Evolutionary conservation across 1,140 invertebrate species (phyloP).

Genomic region (Drosophila varians): DNA sequence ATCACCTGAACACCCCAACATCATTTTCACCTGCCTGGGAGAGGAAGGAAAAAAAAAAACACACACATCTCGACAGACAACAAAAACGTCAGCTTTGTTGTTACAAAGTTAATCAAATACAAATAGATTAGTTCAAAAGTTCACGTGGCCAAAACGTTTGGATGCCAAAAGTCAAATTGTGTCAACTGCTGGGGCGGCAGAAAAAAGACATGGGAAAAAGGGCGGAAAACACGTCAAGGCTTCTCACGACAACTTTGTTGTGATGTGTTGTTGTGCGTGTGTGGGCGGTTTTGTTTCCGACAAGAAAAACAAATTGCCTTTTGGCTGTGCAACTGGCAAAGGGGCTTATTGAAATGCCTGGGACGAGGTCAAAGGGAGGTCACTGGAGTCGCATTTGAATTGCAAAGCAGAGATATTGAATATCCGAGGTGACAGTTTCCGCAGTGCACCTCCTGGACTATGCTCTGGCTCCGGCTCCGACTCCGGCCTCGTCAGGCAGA

Average conservation of each 20-base stretch:
- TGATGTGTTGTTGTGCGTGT: constrained; percentile 4
- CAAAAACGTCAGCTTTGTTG: constrained; percentile 48
- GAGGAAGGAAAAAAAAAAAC: constrained; percentile 7
- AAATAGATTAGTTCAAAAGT: constrained; percentile 80
- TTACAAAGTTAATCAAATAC: constrained; percentile 73
- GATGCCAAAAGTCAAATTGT: constrained; percentile 74
- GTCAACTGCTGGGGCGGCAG: constrained; percentile 56
- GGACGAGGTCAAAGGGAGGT: constrained; percentile 26
- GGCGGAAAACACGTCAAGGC: constrained; percentile 33
- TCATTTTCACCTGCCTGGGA: constrained; percentile 27
- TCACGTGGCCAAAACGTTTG: constrained; percentile 40
- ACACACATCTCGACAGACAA: constrained; percentile 13
- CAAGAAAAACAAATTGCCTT: constrained; percentile 69
- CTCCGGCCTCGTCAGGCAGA: constrained; percentile 7
- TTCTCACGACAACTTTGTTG: constrained; percentile 14
- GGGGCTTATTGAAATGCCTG: constrained; percentile 48
- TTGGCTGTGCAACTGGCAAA: constrained; percentile 50
- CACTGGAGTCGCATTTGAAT: constrained; percentile 25
- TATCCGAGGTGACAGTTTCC: constrained; percentile 19
- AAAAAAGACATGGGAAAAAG: constrained; percentile 17
- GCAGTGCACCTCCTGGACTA: constrained; percentile 2
- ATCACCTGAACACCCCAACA: background rate
- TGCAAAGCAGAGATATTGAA: constrained; percentile 17
- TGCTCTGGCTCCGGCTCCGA: constrained; percentile 1
- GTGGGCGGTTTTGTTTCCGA: constrained; percentile 30